Conservation (phyloP, 2,888 invertebrate genomes). For the Monoplex corrugatus region DNA sequence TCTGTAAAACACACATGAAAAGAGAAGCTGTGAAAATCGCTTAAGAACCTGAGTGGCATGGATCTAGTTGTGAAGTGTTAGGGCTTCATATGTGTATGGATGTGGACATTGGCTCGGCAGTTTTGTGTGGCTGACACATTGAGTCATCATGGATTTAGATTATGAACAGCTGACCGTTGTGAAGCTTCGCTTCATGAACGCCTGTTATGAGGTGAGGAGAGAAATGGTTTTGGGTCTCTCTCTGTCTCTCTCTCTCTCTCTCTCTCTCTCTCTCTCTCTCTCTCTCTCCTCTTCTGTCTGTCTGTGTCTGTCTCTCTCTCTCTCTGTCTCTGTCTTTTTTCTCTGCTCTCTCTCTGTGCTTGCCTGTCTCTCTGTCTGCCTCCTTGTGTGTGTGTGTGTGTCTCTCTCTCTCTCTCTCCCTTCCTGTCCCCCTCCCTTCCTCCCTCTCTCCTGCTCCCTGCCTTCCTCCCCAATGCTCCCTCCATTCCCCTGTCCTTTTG, state of each 20-base stretch:
- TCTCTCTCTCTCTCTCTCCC: neutral
- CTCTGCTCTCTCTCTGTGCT: neutral
- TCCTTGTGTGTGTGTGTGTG: neutral
- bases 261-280: neutral
- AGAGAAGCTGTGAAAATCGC: no score
- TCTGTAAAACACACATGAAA: no score
- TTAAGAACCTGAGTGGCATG: no score
- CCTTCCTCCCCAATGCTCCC: neutral
- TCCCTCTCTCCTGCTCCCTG: neutral
- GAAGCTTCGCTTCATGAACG: conserved; percentile 63
- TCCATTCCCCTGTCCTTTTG: neutral
- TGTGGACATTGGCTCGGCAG: neutral
- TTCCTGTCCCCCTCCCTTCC: neutral
- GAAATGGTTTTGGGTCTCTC: neutral
- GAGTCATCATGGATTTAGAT: conserved; percentile 67
- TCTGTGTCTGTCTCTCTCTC: neutral
- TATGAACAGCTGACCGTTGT: conserved; percentile 68
- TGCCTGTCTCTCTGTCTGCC: neutral
- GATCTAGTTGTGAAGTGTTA: no score
- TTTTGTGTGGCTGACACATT: neutral
- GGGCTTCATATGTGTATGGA: neutral
- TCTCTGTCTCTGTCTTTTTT: neutral
- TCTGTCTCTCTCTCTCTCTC: neutral
- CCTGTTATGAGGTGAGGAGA: conserved; percentile 58
- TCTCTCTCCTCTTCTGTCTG: neutral